Evolutionary conservation across 2,113 vertebrate species (phyloP).

Genomic region (Columba janthina): DNA sequence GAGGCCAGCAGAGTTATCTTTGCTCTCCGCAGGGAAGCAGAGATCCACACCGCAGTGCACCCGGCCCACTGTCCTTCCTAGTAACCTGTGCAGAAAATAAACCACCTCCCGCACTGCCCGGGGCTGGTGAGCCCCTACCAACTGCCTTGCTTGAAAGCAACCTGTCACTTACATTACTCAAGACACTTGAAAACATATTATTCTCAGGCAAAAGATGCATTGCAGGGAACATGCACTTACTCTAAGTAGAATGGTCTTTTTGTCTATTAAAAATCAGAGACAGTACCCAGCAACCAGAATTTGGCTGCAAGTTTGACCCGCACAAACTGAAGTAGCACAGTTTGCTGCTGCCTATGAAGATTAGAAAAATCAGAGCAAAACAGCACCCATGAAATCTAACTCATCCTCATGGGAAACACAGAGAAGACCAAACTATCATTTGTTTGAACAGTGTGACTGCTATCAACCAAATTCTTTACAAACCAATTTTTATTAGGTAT

Average conservation of each 20-base stretch:
- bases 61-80: neutral
- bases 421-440: neutral
- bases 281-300: neutral
- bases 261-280: neutral
- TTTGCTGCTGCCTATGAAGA: neutral
- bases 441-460: neutral
- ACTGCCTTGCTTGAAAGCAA: neutral
- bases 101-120: neutral
- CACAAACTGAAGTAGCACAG: neutral
- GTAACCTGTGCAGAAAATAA: neutral
- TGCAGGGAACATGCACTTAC: neutral
- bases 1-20: neutral
- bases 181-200: neutral
- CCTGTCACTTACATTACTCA: neutral
- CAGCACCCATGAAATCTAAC: neutral
- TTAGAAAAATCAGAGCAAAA: neutral
- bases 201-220: neutral
- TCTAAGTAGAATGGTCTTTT: neutral
- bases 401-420: neutral
- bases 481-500: neutral
- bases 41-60: neutral
- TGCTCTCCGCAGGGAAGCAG: neutral
- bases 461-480: neutral
- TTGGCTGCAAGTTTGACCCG: neutral
- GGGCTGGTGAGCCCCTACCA: neutral